Percentiles rank a stretch among this genome's conserved stretches.
Evolutionary conservation across 1,140 invertebrate species (phyloP).

Genomic region (Medauroidea extradentata): DNA sequence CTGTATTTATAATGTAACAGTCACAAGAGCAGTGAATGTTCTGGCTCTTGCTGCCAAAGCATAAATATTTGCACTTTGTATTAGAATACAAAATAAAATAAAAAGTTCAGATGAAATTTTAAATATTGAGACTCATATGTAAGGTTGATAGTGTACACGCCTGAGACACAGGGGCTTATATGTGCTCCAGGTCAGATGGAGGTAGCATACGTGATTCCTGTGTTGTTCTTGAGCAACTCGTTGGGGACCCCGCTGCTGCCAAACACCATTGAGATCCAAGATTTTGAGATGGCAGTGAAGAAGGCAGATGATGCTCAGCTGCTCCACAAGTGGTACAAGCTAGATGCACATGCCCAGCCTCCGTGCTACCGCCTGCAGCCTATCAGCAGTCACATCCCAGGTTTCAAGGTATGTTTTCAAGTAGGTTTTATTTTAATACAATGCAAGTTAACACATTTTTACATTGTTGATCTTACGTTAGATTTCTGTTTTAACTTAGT

Average conservation of each 20-base stretch:
- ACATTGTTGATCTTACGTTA: too few relatives aligned
- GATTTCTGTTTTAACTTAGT: too few relatives aligned
- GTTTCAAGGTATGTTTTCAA: constrained; percentile 40
- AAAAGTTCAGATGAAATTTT: not conserved
- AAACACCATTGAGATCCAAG: constrained; percentile 67
- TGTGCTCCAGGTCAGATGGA: constrained; percentile 63
- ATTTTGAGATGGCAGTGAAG: constrained; percentile 67
- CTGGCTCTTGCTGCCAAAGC: too few relatives aligned
- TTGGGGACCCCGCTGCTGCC: constrained; percentile 70
- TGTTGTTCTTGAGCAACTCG: constrained; percentile 69
- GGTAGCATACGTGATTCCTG: constrained; percentile 64
- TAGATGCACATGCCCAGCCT: constrained; percentile 61
- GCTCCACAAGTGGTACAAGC: constrained; percentile 64
- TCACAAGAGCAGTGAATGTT: too few relatives aligned
- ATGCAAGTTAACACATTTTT: too few relatives aligned
- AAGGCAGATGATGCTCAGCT: constrained; percentile 55
- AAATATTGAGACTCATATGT: too few relatives aligned
- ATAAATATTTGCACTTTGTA: too few relatives aligned
- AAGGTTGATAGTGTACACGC: too few relatives aligned
- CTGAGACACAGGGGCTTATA: too few relatives aligned
- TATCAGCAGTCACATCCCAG: constrained; percentile 52
- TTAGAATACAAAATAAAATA: not conserved
- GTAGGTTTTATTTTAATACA: too few relatives aligned
- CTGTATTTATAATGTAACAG: too few relatives aligned
- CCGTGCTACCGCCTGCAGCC: constrained; percentile 69